These are phyloP conservation scores for Nymphalis c-album DNA, from an alignment of 2,888 invertebrate genomes.

Conservation along the genomic window DNA sequence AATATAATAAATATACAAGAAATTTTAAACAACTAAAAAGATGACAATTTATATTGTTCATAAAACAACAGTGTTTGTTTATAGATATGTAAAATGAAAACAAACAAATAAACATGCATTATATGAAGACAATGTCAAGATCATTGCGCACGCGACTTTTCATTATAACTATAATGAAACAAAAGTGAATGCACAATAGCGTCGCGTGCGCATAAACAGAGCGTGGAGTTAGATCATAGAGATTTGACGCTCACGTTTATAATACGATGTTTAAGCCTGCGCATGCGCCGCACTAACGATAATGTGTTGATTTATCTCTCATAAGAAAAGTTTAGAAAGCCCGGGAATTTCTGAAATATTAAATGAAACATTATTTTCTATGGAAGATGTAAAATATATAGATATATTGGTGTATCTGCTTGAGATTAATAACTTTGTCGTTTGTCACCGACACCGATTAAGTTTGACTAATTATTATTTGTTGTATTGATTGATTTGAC, in stretches of 20 bases:
- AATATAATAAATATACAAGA: not conserved
- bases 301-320: too few species aligned
- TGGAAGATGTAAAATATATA: too few species aligned
- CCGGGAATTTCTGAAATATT: too few species aligned
- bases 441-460: too few species aligned
- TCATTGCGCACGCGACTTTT: conserved; percentile 7
- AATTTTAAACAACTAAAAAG: too few species aligned
- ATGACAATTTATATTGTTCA: too few species aligned
- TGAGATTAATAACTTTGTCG: too few species aligned
- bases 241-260: conserved; percentile 1
- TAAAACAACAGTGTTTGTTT: not conserved
- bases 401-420: too few species aligned
- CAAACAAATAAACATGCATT: not conserved
- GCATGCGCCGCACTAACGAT: not conserved
- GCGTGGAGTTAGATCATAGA: conserved; percentile 19
- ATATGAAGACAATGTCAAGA: conserved; percentile 19
- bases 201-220: conserved; percentile 31
- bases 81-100: not conserved
- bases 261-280: not conserved
- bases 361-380: too few species aligned
- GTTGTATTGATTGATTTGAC: too few species aligned
- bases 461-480: too few species aligned
- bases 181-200: conserved; percentile 29
- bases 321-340: too few species aligned
- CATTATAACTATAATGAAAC: conserved; percentile 10